Conservation (phyloP, 2,888 invertebrate genomes). For the Anthrax anthrax region DNA sequence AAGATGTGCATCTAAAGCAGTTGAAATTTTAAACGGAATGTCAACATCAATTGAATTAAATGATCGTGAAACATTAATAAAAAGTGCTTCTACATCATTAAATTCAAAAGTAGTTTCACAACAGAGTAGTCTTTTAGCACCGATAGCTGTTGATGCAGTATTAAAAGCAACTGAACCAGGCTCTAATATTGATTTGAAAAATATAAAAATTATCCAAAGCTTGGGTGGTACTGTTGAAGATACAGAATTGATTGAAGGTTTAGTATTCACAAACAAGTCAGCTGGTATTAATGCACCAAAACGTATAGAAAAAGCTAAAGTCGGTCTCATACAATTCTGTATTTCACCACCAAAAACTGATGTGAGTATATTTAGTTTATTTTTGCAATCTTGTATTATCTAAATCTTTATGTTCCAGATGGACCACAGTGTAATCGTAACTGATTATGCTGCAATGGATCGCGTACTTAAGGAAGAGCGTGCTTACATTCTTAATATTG, state of each 20-base stretch:
- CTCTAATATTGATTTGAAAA: constrained; percentile 76
- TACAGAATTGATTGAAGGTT: constrained; percentile 87
- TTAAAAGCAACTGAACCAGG: constrained; percentile 48
- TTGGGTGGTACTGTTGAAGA: constrained; percentile 97
- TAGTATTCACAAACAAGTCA: constrained; percentile 82
- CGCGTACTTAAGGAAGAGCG: constrained; percentile 94
- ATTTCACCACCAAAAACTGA: constrained; percentile 99
- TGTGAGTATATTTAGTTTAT: constrained; percentile 39
- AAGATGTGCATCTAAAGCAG: constrained; percentile 37
- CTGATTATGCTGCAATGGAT: constrained; percentile 99
- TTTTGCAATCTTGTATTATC: neutral
- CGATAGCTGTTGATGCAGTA: constrained; percentile 95
- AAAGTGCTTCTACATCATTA: constrained; percentile 93
- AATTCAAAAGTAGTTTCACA: constrained; percentile 99
- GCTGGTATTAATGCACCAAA: constrained; percentile 85
- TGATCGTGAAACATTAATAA: constrained; percentile 75
- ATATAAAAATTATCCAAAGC: constrained; percentile 94
- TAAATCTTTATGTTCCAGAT: constrained; percentile 43
- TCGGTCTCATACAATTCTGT: constrained; percentile 98
- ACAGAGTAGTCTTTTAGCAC: constrained; percentile 87
- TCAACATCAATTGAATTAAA: constrained; percentile 70
- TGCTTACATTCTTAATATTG: constrained; percentile 92
- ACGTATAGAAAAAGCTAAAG: constrained; percentile 92
- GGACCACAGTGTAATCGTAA: constrained; percentile 91
- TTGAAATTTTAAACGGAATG: constrained; percentile 63